A percentile compares a stretch with the other conserved stretches of the same genome.
Conservation (phyloP, 2,113 vertebrate species). For the Pavo muticus region DNA sequence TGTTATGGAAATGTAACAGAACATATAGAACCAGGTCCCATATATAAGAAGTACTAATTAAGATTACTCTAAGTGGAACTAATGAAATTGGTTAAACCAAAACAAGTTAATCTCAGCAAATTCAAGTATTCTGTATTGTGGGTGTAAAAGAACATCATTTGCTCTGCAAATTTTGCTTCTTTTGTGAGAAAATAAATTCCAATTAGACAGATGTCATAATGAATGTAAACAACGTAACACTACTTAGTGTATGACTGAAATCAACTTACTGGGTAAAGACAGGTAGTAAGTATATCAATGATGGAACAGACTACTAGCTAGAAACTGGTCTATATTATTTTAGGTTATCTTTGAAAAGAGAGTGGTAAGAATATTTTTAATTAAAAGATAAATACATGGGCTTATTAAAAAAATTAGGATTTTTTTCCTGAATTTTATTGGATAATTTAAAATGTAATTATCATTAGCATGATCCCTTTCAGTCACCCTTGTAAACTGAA, state of each 20-base stretch:
- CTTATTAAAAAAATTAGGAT: constrained; percentile 11
- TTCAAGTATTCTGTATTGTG: not conserved
- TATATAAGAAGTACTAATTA: not conserved
- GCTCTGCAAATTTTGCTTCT: not conserved
- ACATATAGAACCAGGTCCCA: not conserved
- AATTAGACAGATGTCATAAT: not conserved
- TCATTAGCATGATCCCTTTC: constrained; percentile 25
- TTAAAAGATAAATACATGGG: constrained; percentile 4
- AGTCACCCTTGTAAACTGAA: constrained; percentile 24
- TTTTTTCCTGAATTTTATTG: constrained; percentile 44
- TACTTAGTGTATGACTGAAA: not conserved
- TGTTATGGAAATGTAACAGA: not conserved
- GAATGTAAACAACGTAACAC: not conserved
- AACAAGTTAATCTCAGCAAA: not conserved
- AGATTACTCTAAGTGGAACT: not conserved
- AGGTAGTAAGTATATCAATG: not conserved
- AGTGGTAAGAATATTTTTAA: constrained; percentile 23
- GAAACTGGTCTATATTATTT: constrained; percentile 11
- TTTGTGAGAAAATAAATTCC: not conserved
- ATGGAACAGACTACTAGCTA: not conserved
- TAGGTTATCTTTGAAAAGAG: constrained; percentile 20
- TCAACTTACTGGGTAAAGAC: not conserved
- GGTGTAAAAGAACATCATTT: not conserved
- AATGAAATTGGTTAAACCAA: not conserved
- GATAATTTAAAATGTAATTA: constrained; percentile 61